Conservation (phyloP, 2,888 invertebrate genomes). For the Caenorhabditis sp. region DNA sequence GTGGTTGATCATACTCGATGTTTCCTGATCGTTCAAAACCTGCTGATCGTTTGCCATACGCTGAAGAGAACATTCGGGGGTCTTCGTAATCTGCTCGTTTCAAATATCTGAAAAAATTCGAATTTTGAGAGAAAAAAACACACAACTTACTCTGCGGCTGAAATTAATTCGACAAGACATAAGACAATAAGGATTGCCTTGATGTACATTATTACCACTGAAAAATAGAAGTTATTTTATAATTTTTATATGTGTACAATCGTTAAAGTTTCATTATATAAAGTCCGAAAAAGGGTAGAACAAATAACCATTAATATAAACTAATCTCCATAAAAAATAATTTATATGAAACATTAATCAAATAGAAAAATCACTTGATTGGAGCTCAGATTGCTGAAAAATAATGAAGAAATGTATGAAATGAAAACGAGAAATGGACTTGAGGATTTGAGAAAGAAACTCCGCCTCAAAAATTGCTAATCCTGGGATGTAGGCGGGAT, state of each 20-base stretch:
- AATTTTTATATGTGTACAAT: too few species aligned
- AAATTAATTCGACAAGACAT: slow-evolving; percentile 8
- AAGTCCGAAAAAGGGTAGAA: background rate
- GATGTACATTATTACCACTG: slow-evolving; percentile 42
- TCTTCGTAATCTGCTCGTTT: slow-evolving; percentile 42
- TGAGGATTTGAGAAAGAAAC: slow-evolving; percentile 4
- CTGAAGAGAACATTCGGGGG: slow-evolving; percentile 33
- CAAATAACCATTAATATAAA: background rate
- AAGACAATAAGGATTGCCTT: slow-evolving; percentile 22
- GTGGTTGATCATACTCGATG: background rate
- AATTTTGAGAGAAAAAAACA: too few species aligned
- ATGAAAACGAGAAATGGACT: background rate
- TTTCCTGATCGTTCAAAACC: slow-evolving; percentile 9
- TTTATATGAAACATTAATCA: background rate
- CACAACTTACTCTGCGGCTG: slow-evolving; percentile 7
- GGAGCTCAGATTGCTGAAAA: background rate
- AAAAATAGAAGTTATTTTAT: background rate
- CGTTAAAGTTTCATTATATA: background rate
- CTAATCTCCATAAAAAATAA: too few species aligned
- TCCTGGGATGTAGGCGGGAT: background rate
- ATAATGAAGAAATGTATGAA: background rate
- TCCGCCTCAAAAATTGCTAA: background rate
- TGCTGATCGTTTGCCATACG: slow-evolving; percentile 31
- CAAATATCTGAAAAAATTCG: slow-evolving; percentile 26
- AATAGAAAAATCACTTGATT: background rate